Evolutionary conservation across 2,113 vertebrate species (phyloP).

Genomic region (Ailurus styani): DNA sequence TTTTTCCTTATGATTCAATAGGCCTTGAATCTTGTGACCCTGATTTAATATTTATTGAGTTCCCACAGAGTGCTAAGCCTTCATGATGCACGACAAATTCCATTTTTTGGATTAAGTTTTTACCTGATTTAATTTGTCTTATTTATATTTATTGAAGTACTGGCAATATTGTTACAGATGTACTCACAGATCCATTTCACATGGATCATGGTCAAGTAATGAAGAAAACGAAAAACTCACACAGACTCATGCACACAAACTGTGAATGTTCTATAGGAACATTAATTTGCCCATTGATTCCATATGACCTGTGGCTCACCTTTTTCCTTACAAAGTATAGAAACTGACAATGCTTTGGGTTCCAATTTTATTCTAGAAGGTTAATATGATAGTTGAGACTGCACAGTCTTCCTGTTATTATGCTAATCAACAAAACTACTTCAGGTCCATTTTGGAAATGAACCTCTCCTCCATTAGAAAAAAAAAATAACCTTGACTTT

Average conservation of each 20-base stretch:
- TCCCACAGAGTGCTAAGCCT: neutral
- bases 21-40: neutral
- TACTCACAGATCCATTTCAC: neutral
- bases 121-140: constrained; percentile 44
- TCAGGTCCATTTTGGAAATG: neutral
- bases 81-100: constrained; percentile 36
- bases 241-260: neutral
- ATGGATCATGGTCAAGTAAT: neutral
- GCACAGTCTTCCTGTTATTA: neutral
- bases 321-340: neutral
- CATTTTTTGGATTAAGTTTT: constrained; percentile 26
- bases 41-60: constrained; percentile 62
- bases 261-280: neutral
- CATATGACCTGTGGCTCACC: neutral
- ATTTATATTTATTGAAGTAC: constrained; percentile 34
- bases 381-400: neutral
- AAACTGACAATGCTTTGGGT: neutral
- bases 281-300: neutral
- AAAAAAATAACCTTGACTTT: neutral
- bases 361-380: neutral
- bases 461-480: neutral
- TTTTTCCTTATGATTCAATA: constrained; percentile 46
- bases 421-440: neutral
- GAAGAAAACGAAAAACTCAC: neutral
- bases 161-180: neutral